These are phyloP conservation scores for Desmodus rotundus DNA, from an alignment of 2,113 vertebrate species.

Conservation along the genomic window DNA sequence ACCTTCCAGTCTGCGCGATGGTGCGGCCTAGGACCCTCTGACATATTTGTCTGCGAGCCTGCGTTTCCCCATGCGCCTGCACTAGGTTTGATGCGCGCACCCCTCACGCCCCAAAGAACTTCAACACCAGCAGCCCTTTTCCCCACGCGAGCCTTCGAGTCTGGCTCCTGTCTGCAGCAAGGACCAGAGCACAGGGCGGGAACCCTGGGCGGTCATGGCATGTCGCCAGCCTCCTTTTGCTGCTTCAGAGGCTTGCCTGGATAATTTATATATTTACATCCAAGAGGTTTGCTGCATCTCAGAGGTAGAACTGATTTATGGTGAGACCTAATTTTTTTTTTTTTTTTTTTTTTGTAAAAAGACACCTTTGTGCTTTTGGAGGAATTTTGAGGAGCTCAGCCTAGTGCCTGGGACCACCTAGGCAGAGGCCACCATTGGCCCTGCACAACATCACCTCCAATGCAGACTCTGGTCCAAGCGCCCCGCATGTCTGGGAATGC, in stretches of 20 bases:
- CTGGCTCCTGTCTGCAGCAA: not conserved
- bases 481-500: slow-evolving; percentile 2
- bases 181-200: not conserved
- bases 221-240: not conserved
- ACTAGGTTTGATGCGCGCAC: accelerated
- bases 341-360: not conserved
- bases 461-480: slow-evolving; percentile 55
- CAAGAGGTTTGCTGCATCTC: not conserved
- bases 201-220: not conserved
- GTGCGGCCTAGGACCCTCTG: accelerated
- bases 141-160: not conserved
- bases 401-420: not conserved
- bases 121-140: accelerated
- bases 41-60: not conserved
- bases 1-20: not conserved
- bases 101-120: not conserved
- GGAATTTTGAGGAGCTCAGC: not conserved
- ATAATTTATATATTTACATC: not conserved
- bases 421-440: not conserved
- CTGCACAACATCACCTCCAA: not conserved
- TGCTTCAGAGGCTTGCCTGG: not conserved
- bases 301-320: not conserved
- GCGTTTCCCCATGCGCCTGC: not conserved
- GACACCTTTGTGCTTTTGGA: not conserved
- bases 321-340: not conserved